Evolutionary conservation across 2,113 vertebrate genomes (phyloP).

Genomic region (Onychostruthus taczanowskii): DNA sequence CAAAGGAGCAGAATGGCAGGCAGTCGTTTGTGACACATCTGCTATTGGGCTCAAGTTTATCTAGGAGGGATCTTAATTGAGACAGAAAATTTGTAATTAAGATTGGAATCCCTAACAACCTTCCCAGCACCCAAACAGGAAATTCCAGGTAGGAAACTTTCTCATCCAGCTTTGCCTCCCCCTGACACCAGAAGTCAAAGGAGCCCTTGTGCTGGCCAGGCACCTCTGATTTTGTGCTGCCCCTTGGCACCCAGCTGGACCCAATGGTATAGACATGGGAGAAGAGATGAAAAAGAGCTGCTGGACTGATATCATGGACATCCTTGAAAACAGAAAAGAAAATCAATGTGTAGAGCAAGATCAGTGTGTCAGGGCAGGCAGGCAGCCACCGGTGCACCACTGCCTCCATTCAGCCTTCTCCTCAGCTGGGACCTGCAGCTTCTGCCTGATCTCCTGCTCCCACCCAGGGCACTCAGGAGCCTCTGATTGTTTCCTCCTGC

Average conservation of each 20-base stretch:
- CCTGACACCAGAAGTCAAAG: neutral
- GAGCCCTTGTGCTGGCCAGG: neutral
- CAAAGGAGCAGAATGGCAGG: neutral
- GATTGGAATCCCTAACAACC: neutral
- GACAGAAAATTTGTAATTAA: neutral
- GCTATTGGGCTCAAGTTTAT: neutral
- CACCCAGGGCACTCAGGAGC: rapidly evolving
- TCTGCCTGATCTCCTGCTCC: neutral
- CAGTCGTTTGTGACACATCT: neutral
- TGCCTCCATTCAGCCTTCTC: neutral
- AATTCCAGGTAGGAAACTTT: slow-evolving; percentile 19
- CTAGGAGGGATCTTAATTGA: slow-evolving; percentile 26
- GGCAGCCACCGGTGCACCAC: neutral
- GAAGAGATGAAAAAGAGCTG: neutral
- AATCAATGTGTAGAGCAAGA: neutral
- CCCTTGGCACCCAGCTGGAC: neutral
- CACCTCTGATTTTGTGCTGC: neutral
- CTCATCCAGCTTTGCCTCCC: neutral
- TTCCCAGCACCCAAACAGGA: slow-evolving; percentile 4
- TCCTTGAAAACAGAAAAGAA: neutral
- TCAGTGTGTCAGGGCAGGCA: neutral
- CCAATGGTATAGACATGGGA: rapidly evolving
- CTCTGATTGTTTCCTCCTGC: neutral
- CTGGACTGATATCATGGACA: neutral
- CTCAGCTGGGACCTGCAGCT: neutral